phyloP scores from a whole-genome alignment of 2,888 invertebrate species.

The Lasioglossum vierecki region DNA sequence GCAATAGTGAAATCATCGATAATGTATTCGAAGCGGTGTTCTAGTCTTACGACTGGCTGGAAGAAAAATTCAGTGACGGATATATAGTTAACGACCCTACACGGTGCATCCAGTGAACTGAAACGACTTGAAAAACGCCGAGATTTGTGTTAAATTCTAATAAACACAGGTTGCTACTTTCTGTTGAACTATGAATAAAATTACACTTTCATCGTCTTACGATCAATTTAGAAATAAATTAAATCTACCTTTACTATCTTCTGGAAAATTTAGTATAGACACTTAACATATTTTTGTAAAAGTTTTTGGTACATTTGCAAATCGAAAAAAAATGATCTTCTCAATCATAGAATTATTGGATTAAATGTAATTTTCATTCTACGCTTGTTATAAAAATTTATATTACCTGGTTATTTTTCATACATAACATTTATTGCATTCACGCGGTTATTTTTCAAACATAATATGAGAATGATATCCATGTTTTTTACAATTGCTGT shows the following conservation, averaged over 20 bases:
- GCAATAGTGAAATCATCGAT: constrained; percentile 11
- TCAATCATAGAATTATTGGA: no score
- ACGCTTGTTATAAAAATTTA: no score
- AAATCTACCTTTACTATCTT: not conserved
- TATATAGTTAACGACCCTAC: not conserved
- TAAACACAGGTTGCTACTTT: not conserved
- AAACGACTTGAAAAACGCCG: not conserved
- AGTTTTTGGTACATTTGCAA: not conserved
- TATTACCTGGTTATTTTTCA: no score
- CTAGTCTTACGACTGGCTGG: not conserved
- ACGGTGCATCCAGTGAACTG: not conserved
- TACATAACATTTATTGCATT: no score
- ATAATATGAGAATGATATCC: no score
- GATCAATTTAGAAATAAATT: not conserved
- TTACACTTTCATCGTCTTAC: not conserved
- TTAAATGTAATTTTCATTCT: no score
- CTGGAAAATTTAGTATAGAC: not conserved
- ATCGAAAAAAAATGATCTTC: no score
- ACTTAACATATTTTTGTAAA: not conserved
- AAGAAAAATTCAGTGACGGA: not conserved
- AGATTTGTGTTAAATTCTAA: not conserved
- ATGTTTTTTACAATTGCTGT: not conserved
- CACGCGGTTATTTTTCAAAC: no score
- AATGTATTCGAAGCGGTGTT: constrained; percentile 5
- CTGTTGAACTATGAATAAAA: not conserved